Conservation (phyloP, 2,797 vertebrate species). For the Odontamblyopus rebecca region DNA sequence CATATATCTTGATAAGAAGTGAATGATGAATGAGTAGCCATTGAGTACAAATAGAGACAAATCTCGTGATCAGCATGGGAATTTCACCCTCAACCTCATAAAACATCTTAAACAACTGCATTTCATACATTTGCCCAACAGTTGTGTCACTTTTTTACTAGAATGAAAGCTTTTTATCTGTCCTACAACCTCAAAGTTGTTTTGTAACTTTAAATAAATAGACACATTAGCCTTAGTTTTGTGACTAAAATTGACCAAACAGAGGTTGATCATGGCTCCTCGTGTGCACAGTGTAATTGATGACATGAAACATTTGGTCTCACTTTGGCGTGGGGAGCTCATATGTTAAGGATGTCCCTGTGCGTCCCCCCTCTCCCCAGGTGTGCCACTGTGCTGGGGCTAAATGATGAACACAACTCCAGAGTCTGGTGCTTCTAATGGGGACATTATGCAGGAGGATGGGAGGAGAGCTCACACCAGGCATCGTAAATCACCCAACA, state of each 20-base stretch:
- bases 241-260: constrained; percentile 11
- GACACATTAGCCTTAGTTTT: background rate
- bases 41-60: background rate
- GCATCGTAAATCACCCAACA: constrained; percentile 68
- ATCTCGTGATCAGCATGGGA: background rate
- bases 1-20: background rate
- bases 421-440: constrained; percentile 70
- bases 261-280: constrained; percentile 18
- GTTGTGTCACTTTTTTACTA: no score
- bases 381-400: constrained; percentile 56
- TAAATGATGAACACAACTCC: constrained; percentile 71
- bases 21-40: background rate
- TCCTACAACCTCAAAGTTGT: no score
- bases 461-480: constrained; percentile 54
- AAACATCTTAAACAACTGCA: background rate
- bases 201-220: background rate
- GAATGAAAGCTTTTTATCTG: background rate
- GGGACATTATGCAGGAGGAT: constrained; percentile 74
- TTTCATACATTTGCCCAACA: background rate
- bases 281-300: constrained; percentile 44
- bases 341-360: constrained; percentile 17
- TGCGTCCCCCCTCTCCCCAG: constrained; percentile 40
- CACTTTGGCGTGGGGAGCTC: constrained; percentile 26
- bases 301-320: constrained; percentile 38
- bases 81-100: background rate